Evolutionary conservation across 2,888 invertebrate species (phyloP), one percentile per base, ranked within the genome.

Genomic region (Belgica antarctica): DNA sequence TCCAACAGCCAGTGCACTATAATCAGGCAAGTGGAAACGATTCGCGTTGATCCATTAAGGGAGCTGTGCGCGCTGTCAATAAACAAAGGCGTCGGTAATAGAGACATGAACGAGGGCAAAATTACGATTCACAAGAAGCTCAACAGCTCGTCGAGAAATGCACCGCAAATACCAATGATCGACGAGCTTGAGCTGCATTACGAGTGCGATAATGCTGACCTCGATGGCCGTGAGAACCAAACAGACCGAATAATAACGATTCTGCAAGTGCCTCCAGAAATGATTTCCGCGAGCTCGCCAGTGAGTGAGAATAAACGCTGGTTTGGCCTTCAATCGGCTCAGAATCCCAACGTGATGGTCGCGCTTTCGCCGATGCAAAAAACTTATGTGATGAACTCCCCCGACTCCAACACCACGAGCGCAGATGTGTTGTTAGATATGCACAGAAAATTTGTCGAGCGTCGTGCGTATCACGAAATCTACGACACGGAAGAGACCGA

Each of bases 281-380:
- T 80, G 78, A 72, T 76, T 78, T 81, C 79, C 73, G 73, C 78
- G 47, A 71, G 76, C 25, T 73, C 4, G 17, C 22, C 75, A 31
- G 71, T 69, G 52, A 72, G 73, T 25, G 72, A 17, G 15, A 12
- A 73, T 5, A 66, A 62, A 15, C 70, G 61, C 1, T 87, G 87
- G 87, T 80, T 86, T 72, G 87, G 85, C 1, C 74, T 87, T 59
- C 85, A 86, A 12, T 86, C 86, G 0, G 81, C 82, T 72, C 79
- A 81, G 31, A 86, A 88, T 75, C 85, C 86, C 0, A 82, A 83
- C 62, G 75, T 87, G 0, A 80, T 89, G 70, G 81, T 88, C 5
- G 89, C 88, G 75, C 81, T 90, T 10, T 90, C 90, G 0, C 90
- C 90, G 0, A 86, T 87, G 3, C 90, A 90, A 76, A 84, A 85